Percentiles rank a stretch among this genome's conserved stretches.
phyloP scores from a whole-genome alignment of 2,113 vertebrate species.

The Nettapus auritus region DNA sequence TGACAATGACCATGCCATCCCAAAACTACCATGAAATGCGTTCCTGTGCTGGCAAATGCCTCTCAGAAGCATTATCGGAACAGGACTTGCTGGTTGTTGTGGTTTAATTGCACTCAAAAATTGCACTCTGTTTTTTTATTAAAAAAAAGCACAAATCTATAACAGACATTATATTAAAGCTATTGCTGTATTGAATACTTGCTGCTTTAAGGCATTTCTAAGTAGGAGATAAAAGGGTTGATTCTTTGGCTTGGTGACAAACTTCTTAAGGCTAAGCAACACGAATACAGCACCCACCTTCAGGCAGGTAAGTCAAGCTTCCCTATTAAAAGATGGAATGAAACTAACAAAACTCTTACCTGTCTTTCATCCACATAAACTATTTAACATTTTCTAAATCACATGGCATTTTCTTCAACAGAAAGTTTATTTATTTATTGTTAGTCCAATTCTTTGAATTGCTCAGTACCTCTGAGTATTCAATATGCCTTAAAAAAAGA shows the following conservation, averaged over 20 bases:
- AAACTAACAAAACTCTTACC: not conserved
- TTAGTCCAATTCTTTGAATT: not conserved
- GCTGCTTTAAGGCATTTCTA: not conserved
- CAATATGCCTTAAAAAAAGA: not conserved
- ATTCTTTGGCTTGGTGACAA: not conserved
- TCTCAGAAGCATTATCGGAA: not conserved
- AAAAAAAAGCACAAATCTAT: not conserved
- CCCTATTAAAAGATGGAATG: not conserved
- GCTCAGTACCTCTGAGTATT: not conserved
- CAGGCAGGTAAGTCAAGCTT: not conserved
- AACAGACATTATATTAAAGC: not conserved
- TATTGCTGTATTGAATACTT: not conserved
- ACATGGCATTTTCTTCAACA: not conserved
- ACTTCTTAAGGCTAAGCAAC: not conserved
- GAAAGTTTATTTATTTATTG: not conserved
- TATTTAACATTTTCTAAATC: not conserved
- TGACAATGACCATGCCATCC: not conserved
- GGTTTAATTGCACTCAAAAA: not conserved
- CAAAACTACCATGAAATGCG: not conserved
- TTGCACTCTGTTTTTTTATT: not conserved
- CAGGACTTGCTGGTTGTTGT: not conserved
- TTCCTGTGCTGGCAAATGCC: not conserved
- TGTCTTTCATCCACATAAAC: not conserved
- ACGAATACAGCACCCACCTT: not conserved
- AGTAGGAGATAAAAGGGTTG: not conserved